phyloP scores from a whole-genome alignment of 2,797 vertebrate species.

The Falco cherrug region DNA sequence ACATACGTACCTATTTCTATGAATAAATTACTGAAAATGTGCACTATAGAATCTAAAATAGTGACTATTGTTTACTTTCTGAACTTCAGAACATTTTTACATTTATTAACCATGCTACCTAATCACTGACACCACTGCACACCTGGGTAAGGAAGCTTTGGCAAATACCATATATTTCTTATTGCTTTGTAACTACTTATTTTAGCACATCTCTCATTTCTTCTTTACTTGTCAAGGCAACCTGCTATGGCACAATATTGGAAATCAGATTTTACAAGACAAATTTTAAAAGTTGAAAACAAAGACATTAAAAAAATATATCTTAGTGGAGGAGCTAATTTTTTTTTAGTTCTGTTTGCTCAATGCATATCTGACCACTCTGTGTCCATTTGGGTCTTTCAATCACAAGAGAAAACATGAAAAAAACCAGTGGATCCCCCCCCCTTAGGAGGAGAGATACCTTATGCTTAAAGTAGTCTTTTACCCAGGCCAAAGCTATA shows the following conservation, averaged over 20 bases:
- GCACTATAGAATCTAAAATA: background rate
- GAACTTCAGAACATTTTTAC: background rate
- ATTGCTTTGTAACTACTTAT: background rate
- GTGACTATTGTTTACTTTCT: background rate
- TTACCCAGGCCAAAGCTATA: background rate
- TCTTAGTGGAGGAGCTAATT: background rate
- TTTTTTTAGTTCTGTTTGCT: background rate
- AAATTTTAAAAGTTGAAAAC: background rate
- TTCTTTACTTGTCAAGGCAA: background rate
- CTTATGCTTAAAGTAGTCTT: background rate
- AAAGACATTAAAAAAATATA: background rate
- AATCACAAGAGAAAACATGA: background rate
- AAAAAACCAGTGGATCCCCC: background rate
- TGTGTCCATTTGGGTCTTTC: background rate
- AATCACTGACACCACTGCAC: background rate
- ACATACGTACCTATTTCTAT: conserved; percentile 19
- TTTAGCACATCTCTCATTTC: background rate
- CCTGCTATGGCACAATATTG: background rate
- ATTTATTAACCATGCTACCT: conserved; percentile 35
- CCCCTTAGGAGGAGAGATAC: background rate
- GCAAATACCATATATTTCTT: conserved; percentile 14
- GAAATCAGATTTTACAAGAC: background rate
- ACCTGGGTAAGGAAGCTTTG: background rate
- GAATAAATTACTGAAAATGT: background rate
- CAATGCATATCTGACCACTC: background rate